Percentiles rank a stretch among this genome's conserved stretches.
Conservation (phyloP, 2,888 invertebrate species). For the Mycogona germanica region DNA sequence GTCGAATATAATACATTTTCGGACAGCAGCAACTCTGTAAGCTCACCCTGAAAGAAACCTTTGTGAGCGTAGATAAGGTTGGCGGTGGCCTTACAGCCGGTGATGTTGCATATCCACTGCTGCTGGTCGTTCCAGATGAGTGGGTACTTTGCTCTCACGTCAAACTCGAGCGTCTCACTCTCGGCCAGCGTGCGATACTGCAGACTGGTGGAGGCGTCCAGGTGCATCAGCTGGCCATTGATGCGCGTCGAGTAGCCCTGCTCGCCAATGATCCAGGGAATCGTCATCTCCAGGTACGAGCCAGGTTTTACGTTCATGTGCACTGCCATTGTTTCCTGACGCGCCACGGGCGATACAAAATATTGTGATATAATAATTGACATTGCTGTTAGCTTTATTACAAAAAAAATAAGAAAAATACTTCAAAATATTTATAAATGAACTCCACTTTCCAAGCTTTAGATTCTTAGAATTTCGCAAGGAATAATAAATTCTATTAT, state of each 20-base stretch:
- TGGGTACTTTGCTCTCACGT: slow-evolving; percentile 83
- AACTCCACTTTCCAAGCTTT: slow-evolving; percentile 16
- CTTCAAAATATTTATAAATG: slow-evolving; percentile 10
- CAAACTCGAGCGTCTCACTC: slow-evolving; percentile 84
- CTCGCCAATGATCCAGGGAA: slow-evolving; percentile 82
- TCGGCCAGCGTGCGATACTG: slow-evolving; percentile 84
- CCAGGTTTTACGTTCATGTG: slow-evolving; percentile 92
- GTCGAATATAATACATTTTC: too few relatives aligned
- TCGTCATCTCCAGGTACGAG: slow-evolving; percentile 89
- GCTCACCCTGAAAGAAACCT: slow-evolving; percentile 77
- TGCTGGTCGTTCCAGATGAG: slow-evolving; percentile 93
- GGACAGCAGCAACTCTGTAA: too few relatives aligned
- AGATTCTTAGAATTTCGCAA: too few relatives aligned
- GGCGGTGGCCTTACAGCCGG: slow-evolving; percentile 87
- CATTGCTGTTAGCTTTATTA: background rate
- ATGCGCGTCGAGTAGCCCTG: slow-evolving; percentile 84
- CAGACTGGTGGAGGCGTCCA: slow-evolving; percentile 91
- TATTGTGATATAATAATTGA: background rate
- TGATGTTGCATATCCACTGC: slow-evolving; percentile 80
- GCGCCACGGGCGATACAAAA: too few relatives aligned
- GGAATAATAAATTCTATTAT: too few relatives aligned
- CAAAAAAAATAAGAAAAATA: slow-evolving; percentile 16
- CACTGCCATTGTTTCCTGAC: slow-evolving; percentile 85
- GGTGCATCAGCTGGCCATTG: slow-evolving; percentile 81
- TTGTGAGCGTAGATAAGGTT: slow-evolving; percentile 90